Evolutionary conservation across 2,888 invertebrate species (phyloP).

Genomic region (Hyposoter dolosus): DNA sequence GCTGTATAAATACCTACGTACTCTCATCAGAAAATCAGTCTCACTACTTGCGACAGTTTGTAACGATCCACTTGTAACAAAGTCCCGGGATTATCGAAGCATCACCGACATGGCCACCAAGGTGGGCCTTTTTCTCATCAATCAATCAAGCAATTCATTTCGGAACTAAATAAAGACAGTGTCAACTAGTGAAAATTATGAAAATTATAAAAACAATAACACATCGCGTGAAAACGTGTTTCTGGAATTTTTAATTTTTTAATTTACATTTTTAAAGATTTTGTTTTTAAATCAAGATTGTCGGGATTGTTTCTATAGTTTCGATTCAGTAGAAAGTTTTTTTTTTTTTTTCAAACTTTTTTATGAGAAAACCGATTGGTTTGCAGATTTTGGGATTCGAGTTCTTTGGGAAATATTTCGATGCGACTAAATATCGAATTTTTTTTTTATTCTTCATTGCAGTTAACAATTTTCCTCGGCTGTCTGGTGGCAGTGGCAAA

Average conservation of each 20-base stretch:
- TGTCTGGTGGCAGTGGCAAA: conserved; percentile 65
- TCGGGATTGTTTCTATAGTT: too few species aligned
- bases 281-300: too few species aligned
- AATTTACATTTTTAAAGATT: too few species aligned
- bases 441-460: conserved; percentile 49
- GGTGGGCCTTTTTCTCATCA: conserved; percentile 62
- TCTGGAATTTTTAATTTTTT: background rate
- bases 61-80: conserved; percentile 55
- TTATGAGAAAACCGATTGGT: too few species aligned
- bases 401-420: background rate
- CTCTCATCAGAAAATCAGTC: conserved; percentile 77
- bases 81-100: conserved; percentile 62
- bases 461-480: conserved; percentile 71
- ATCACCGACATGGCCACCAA: conserved; percentile 71
- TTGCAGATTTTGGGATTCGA: background rate
- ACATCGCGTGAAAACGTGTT: background rate
- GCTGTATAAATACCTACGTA: conserved; percentile 80
- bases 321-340: too few species aligned
- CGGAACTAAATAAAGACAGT: background rate
- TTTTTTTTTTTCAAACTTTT: too few species aligned
- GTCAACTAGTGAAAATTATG: background rate
- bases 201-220: background rate
- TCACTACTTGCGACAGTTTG: conserved; percentile 68
- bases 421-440: conserved; percentile 1
- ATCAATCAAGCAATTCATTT: background rate